A percentile compares a stretch with the other conserved stretches of the same genome.
phyloP scores from a whole-genome alignment of 2,113 vertebrate genomes.

The Hemibagrus wyckioides region DNA sequence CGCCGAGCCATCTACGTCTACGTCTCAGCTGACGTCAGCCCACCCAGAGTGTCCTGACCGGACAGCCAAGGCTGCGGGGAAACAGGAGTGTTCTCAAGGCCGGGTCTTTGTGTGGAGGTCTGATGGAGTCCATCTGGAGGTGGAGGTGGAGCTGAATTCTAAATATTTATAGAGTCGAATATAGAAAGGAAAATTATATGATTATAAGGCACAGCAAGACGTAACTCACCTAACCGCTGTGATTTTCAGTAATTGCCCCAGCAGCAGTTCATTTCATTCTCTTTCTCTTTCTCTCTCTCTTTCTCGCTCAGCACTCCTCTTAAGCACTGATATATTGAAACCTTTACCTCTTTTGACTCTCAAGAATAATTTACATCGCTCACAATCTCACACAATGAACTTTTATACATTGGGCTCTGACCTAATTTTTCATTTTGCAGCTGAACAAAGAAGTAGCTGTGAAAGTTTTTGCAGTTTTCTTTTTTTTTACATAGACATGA shows the following conservation, averaged over 20 bases:
- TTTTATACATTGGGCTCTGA: neutral
- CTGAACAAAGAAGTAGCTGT: neutral
- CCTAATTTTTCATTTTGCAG: neutral
- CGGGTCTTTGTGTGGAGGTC: slow-evolving; percentile 19
- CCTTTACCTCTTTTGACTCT: slow-evolving; percentile 14
- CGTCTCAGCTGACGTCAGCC: neutral
- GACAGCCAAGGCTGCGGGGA: slow-evolving; percentile 16
- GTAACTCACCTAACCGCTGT: slow-evolving; percentile 39
- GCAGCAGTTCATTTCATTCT: slow-evolving; percentile 35
- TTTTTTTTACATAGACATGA: slow-evolving; percentile 22
- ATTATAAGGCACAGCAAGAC: slow-evolving; percentile 40
- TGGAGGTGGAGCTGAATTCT: slow-evolving; percentile 38
- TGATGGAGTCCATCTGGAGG: slow-evolving; percentile 37
- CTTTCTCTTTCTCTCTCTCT: neutral
- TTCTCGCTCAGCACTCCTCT: slow-evolving; percentile 2
- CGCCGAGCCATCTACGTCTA: neutral
- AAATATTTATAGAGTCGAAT: slow-evolving; percentile 52
- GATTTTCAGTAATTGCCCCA: slow-evolving; percentile 39
- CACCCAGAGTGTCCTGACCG: slow-evolving; percentile 18
- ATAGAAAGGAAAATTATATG: slow-evolving; percentile 52
- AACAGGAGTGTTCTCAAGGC: slow-evolving; percentile 34
- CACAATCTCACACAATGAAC: neutral
- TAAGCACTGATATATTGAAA: slow-evolving; percentile 38
- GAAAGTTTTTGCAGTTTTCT: neutral
- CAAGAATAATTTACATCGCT: neutral